Percentiles rank a stretch among this genome's conserved stretches.
phyloP scores from a whole-genome alignment of 2,888 invertebrate genomes.

The Catonia carolina region DNA sequence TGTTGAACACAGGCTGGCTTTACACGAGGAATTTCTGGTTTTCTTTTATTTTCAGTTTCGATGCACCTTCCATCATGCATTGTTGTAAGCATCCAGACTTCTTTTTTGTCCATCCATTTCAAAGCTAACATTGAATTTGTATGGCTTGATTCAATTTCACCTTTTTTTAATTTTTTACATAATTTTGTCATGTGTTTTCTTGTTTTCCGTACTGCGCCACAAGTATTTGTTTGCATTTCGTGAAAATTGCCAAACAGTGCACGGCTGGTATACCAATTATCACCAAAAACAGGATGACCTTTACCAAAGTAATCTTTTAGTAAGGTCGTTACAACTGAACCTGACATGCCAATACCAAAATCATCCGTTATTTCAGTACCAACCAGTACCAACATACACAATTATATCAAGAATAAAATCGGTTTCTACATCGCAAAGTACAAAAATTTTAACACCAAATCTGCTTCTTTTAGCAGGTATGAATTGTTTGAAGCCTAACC shows the following conservation, averaged over 20 bases:
- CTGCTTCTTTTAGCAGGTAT: conserved; percentile 7
- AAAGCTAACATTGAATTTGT: conserved; percentile 10
- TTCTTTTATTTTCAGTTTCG: background rate
- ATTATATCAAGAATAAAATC: conserved; percentile 17
- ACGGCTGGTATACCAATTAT: conserved; percentile 26
- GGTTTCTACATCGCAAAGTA: conserved; percentile 14
- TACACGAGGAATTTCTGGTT: background rate
- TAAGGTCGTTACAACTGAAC: conserved; percentile 9
- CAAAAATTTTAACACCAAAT: conserved; percentile 23
- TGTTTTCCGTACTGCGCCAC: conserved; percentile 16
- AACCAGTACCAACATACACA: conserved; percentile 14
- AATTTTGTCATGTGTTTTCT: conserved; percentile 12
- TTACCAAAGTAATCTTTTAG: conserved; percentile 15
- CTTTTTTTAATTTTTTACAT: conserved; percentile 12
- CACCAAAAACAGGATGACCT: conserved; percentile 10
- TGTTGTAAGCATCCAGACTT: conserved; percentile 20
- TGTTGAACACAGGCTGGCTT: conserved; percentile 20
- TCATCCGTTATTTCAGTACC: conserved; percentile 4
- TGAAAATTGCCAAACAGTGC: conserved; percentile 2
- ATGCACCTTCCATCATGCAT: conserved; percentile 6
- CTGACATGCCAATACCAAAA: background rate
- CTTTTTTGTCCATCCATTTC: conserved; percentile 19
- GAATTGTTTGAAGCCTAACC: conserved; percentile 17
- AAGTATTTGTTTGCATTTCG: conserved; percentile 13
- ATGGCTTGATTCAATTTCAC: conserved; percentile 6